Evolutionary conservation across 1,140 invertebrate species (phyloP).

Genomic region (Leptoteleia sp.): DNA sequence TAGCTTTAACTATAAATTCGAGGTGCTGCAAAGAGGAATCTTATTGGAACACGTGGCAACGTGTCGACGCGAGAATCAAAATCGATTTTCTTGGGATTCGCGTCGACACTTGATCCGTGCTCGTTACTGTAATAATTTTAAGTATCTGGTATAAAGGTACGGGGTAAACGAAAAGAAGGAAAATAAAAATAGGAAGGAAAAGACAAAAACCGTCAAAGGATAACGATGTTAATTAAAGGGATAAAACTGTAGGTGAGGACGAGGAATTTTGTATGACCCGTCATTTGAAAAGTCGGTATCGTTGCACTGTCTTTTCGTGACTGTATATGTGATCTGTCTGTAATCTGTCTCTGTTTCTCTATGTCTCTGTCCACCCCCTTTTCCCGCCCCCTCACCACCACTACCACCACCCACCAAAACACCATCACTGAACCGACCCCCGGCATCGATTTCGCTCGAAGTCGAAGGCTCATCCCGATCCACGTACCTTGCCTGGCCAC

Average conservation of each 20-base stretch:
- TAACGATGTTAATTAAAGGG: neutral
- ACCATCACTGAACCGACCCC: conserved; percentile 38
- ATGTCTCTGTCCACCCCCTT: conserved; percentile 24
- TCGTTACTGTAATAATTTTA: conserved; percentile 1
- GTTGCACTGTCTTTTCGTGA: conserved; percentile 56
- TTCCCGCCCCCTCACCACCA: too few relatives aligned
- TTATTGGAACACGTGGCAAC: conserved; percentile 47
- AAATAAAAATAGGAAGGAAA: too few relatives aligned
- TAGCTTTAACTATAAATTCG: conserved; percentile 41
- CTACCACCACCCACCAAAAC: conserved; percentile 20
- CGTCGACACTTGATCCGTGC: conserved; percentile 41
- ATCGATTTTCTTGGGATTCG: conserved; percentile 7
- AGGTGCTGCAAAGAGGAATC: conserved; percentile 68
- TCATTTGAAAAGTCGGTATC: conserved; percentile 44
- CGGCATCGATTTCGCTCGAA: conserved; percentile 23
- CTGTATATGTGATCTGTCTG: conserved; percentile 33
- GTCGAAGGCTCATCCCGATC: conserved; percentile 24
- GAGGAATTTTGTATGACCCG: conserved; percentile 52
- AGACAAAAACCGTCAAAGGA: too few relatives aligned
- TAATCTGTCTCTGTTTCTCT: conserved; percentile 28
- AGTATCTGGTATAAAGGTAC: conserved; percentile 53
- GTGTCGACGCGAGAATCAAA: conserved; percentile 27
- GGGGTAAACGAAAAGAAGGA: conserved; percentile 14
- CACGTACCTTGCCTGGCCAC: conserved; percentile 22
- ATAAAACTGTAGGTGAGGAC: conserved; percentile 44